phyloP scores from a whole-genome alignment of 2,797 vertebrate species.

The Tamandua tetradactyla region DNA sequence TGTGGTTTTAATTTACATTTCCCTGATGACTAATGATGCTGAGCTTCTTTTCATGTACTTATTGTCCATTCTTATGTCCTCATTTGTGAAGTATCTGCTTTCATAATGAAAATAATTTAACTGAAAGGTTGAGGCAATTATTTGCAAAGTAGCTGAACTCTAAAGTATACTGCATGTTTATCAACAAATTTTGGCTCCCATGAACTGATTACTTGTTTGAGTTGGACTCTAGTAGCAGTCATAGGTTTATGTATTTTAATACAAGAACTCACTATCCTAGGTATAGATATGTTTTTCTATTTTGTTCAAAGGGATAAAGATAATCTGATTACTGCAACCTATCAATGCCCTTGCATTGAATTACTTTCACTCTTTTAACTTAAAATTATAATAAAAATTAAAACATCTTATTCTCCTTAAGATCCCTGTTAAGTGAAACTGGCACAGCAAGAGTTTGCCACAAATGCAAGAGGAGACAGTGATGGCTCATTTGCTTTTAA shows the following conservation, averaged over 20 bases:
- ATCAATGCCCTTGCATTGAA: constrained; percentile 51
- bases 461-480: constrained; percentile 78
- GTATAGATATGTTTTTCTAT: not conserved
- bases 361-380: constrained; percentile 82
- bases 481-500: constrained; percentile 86
- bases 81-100: constrained; percentile 29
- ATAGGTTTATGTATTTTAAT: constrained; percentile 41
- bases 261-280: not conserved
- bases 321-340: constrained; percentile 26
- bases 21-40: not conserved
- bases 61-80: constrained; percentile 6
- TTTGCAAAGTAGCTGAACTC: constrained; percentile 52
- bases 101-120: constrained; percentile 45
- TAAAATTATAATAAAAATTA: constrained; percentile 82
- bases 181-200: constrained; percentile 56
- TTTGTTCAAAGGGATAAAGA: constrained; percentile 35
- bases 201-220: constrained; percentile 60
- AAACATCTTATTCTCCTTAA: constrained; percentile 79
- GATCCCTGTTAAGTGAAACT: constrained; percentile 80
- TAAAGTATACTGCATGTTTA: constrained; percentile 33
- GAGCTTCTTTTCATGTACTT: not conserved
- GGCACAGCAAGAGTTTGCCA: constrained; percentile 80
- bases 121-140: constrained; percentile 44
- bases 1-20: constrained; percentile 36
- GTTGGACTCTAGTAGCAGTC: constrained; percentile 53